Evolutionary conservation across 2,797 vertebrate species (phyloP).

Genomic region (Stomatorhinus walkeri): DNA sequence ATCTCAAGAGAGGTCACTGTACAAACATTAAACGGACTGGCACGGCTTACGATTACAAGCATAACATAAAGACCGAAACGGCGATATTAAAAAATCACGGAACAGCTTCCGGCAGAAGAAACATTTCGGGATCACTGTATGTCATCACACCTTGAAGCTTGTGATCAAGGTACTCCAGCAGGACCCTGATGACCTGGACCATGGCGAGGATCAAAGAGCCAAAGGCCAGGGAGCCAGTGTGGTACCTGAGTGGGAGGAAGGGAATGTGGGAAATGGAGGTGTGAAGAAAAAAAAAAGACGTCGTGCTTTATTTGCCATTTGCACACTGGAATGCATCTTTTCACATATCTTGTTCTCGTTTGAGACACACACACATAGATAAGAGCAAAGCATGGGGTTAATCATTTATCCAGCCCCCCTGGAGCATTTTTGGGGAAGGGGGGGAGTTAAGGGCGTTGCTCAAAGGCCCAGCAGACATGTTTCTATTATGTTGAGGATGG

Average conservation of each 20-base stretch:
- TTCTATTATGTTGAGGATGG: not conserved
- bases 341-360: not conserved
- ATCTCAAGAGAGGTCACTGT: not conserved
- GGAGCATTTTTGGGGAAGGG: not conserved
- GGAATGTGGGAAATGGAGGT: not conserved
- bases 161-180: constrained; percentile 87
- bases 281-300: not conserved
- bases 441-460: not conserved
- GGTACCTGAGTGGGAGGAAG: constrained; percentile 65
- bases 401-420: not conserved
- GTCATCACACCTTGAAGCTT: constrained; percentile 75
- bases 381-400: not conserved
- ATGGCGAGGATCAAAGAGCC: constrained; percentile 83
- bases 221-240: constrained; percentile 88
- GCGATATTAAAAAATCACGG: not conserved
- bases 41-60: not conserved
- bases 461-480: not conserved
- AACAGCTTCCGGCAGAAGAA: not conserved
- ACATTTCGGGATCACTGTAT: too few relatives aligned
- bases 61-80: not conserved
- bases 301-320: not conserved
- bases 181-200: constrained; percentile 81
- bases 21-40: not conserved
- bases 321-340: not conserved
- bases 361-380: not conserved